Conservation (phyloP, 2,888 invertebrate species). For the Pyrgus malvae region DNA sequence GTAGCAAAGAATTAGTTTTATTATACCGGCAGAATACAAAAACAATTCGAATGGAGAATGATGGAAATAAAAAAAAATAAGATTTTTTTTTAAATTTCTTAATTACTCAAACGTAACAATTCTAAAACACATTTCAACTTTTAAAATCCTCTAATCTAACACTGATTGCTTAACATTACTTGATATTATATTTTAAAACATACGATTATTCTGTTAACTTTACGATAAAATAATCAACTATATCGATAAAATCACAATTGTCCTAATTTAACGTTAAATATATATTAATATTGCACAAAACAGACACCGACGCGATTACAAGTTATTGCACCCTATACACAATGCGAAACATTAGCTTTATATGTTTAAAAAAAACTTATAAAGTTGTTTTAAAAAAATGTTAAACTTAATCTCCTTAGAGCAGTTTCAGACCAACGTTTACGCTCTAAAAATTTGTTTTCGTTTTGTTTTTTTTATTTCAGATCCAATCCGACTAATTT, state of each 20-base stretch:
- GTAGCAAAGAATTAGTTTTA: slow-evolving; percentile 32
- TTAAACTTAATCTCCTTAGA: too few species aligned
- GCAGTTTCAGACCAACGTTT: too few species aligned
- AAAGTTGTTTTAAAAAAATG: not conserved
- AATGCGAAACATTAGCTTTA: not conserved
- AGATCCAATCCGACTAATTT: too few species aligned
- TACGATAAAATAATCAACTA: slow-evolving; percentile 75
- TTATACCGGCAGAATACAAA: slow-evolving; percentile 21
- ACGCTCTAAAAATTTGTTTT: too few species aligned
- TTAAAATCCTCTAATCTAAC: slow-evolving; percentile 62
- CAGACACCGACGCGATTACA: slow-evolving; percentile 62
- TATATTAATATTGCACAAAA: slow-evolving; percentile 64
- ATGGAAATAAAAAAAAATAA: slow-evolving; percentile 32
- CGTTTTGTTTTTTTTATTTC: too few species aligned
- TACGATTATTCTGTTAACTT: slow-evolving; percentile 54
- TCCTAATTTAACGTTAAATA: slow-evolving; percentile 73
- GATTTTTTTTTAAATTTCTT: not conserved
- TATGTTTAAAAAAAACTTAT: not conserved
- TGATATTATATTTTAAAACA: slow-evolving; percentile 73
- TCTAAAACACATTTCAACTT: slow-evolving; percentile 63
- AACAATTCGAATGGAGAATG: not conserved
- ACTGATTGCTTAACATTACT: slow-evolving; percentile 62
- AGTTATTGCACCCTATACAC: slow-evolving; percentile 40
- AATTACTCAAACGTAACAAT: slow-evolving; percentile 36
- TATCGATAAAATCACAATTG: slow-evolving; percentile 79